Evolutionary conservation across 2,797 vertebrate species (phyloP), one percentile per base, ranked within the genome.

Genomic region (Channa striata): DNA sequence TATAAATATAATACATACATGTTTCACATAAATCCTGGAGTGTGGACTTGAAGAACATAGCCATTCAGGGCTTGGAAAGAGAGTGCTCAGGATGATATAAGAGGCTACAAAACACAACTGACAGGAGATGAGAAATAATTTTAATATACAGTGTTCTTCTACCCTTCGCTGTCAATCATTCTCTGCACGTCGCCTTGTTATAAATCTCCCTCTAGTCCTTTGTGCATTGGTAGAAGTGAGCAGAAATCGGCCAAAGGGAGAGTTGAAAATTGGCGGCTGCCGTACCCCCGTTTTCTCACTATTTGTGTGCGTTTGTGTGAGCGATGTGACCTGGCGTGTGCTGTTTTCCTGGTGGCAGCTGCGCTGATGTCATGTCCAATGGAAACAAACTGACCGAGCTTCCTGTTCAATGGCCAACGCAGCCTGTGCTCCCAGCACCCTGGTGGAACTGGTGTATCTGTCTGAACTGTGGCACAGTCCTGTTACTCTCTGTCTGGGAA

Each of bases 301-400:
- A 12, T 40, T 64, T 56, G 19, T 59, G 36, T 58, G 40, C 21
- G 40, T 49, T 53, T 36, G 46, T 36, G 1, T 54, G 53, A 52
- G 40, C 51, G 37, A 43, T 61, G 25, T 25, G 56, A 21, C n/a
- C 16, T 16, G 52, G 43, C 62, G 58, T 51, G 36, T 63, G 63
- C 47, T 68, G 59, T 62, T 63, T 67, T 69, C 52, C 33, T 76
- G 68, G 49, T 43, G 34, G 25, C 50, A 46, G 77, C 67, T 57
- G 64, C 34, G 5, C 62, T 77, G 73, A 74, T 68, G 77, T 85
- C 74, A 84, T 78, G 80, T 87, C 70, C 81, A 72, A 78, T 86
- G 81, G 83, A 87, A 89, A 85, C 69, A 44, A 61, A 14, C 43
- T 50, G 59, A 68, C 65, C 21, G 42, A 52, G 44, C 72, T 70